phyloP scores from a whole-genome alignment of 2,888 invertebrate species.

The Drosophila dives region DNA sequence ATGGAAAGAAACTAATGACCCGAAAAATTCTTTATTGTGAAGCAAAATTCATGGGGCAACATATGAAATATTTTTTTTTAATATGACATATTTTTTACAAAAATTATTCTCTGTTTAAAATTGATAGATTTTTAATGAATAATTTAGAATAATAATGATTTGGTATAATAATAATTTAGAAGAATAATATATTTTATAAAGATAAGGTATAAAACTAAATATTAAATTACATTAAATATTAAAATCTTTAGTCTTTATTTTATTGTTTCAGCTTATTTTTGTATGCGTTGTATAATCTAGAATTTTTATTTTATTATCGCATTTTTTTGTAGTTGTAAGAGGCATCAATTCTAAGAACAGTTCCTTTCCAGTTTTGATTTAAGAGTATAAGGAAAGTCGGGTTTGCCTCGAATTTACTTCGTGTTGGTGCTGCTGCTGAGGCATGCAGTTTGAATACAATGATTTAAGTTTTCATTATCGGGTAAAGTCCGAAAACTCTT shows the following conservation, averaged over 20 bases:
- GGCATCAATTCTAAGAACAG: too few relatives aligned
- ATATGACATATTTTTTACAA: too few relatives aligned
- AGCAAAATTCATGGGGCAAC: neutral
- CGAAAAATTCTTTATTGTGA: neutral
- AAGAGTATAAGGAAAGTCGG: constrained; percentile 22
- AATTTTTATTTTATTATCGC: neutral
- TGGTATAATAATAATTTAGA: too few relatives aligned
- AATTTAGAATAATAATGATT: too few relatives aligned
- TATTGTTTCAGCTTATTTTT: neutral
- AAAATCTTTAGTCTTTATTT: neutral
- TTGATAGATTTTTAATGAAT: too few relatives aligned
- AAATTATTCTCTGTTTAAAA: too few relatives aligned
- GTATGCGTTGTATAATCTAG: neutral
- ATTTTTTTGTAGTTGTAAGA: too few relatives aligned
- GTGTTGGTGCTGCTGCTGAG: constrained; percentile 23
- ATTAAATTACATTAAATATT: too few relatives aligned
- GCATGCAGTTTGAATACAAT: constrained; percentile 65
- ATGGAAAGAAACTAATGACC: neutral
- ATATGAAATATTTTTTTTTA: neutral
- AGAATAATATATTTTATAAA: neutral
- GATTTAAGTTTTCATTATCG: constrained; percentile 81
- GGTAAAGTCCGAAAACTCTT: constrained; percentile 34
- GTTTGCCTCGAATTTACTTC: neutral
- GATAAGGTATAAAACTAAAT: neutral
- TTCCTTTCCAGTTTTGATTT: too few relatives aligned